These are phyloP conservation scores for Neocloeon triangulifer DNA, from an alignment of 1,140 invertebrate species.

Conservation along the genomic window DNA sequence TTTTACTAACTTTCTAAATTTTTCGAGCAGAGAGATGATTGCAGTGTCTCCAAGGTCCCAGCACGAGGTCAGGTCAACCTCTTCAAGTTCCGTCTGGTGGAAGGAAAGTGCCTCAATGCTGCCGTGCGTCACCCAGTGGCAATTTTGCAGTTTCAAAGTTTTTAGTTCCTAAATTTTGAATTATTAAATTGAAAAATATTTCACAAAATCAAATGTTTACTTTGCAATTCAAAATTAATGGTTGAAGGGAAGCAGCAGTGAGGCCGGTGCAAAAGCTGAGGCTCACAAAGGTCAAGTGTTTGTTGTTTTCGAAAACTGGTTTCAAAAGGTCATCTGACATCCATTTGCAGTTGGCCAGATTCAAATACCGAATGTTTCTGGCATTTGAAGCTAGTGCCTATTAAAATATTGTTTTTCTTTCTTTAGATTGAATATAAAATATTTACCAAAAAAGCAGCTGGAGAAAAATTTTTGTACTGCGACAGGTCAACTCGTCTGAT, in stretches of 20 bases:
- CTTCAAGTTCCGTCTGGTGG: slow-evolving; percentile 19
- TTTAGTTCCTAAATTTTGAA: slow-evolving; percentile 15
- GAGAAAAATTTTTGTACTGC: slow-evolving; percentile 5
- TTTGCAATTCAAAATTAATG: slow-evolving; percentile 26
- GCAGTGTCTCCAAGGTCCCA: not conserved
- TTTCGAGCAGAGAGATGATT: not conserved
- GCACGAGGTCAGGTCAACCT: not conserved
- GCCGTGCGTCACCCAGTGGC: slow-evolving; percentile 27
- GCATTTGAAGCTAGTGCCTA: slow-evolving; percentile 7
- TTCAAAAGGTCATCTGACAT: slow-evolving; percentile 6
- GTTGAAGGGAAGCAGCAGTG: slow-evolving; percentile 26
- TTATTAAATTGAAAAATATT: not conserved
- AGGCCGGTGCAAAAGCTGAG: slow-evolving; percentile 26
- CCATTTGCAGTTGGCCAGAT: slow-evolving; percentile 10
- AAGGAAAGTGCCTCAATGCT: slow-evolving; percentile 27
- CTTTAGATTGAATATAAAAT: too few relatives aligned
- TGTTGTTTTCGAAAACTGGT: slow-evolving; percentile 18
- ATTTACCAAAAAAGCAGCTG: slow-evolving; percentile 8
- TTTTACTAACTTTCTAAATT: too few relatives aligned
- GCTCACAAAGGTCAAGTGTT: slow-evolving; percentile 21
- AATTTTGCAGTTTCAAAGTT: slow-evolving; percentile 23
- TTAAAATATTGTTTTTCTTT: too few relatives aligned
- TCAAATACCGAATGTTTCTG: slow-evolving; percentile 6
- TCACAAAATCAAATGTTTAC: not conserved
- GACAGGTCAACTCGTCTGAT: slow-evolving; percentile 7